Conservation (phyloP, 2,888 invertebrate species). For the Isoperla grammatica region DNA sequence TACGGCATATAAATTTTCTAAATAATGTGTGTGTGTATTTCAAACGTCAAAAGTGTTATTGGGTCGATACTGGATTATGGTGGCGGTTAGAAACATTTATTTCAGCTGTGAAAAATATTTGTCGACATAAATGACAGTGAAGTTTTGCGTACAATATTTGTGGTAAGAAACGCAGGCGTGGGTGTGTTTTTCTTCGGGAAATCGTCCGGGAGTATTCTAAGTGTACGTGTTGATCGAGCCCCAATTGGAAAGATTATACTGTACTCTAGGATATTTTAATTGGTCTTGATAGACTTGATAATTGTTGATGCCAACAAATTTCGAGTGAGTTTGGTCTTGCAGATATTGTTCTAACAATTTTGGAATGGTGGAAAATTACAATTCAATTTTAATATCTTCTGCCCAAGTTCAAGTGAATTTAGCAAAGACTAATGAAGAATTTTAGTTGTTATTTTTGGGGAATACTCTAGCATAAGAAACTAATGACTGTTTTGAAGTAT, state of each 20-base stretch:
- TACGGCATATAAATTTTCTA: background rate
- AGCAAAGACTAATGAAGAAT: too few species aligned
- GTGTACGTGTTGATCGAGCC: too few species aligned
- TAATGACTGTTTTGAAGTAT: background rate
- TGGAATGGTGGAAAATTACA: too few species aligned
- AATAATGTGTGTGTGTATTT: conserved; percentile 15
- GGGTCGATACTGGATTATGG: conserved; percentile 5
- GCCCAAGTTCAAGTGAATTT: too few species aligned
- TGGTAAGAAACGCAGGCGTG: too few species aligned
- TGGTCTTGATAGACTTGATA: conserved; percentile 6
- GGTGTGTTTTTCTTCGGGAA: too few species aligned
- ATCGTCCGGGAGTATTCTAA: too few species aligned
- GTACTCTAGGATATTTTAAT: conserved; percentile 7
- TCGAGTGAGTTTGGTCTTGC: background rate
- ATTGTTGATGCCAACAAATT: background rate
- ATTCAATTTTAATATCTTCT: too few species aligned
- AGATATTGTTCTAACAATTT: background rate
- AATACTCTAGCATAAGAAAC: too few species aligned
- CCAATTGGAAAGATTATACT: background rate
- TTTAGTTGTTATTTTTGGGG: too few species aligned
- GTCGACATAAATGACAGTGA: background rate
- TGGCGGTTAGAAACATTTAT: conserved; percentile 5
- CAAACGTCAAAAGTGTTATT: conserved; percentile 5
- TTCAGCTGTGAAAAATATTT: conserved; percentile 1
- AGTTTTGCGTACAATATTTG: background rate